A percentile compares a stretch with the other conserved stretches of the same genome.
These are phyloP conservation scores for Ramphastos sulfuratus DNA, from an alignment of 2,113 vertebrate species.

Conservation along the genomic window DNA sequence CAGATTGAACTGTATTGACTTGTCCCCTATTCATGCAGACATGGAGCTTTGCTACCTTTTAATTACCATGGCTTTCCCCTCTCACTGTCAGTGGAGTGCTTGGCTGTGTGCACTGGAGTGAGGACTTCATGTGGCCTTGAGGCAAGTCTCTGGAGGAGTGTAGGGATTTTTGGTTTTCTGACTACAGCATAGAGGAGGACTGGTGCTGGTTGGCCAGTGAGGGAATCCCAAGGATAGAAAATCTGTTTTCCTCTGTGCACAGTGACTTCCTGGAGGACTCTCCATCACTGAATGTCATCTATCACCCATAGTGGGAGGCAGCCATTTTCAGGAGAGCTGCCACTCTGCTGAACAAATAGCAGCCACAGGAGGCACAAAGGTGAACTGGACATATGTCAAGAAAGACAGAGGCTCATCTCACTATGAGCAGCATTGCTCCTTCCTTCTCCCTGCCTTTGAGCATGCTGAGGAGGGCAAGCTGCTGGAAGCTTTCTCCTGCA, in stretches of 20 bases:
- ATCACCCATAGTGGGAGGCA: not conserved
- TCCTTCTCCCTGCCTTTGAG: not conserved
- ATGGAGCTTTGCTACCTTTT: constrained; percentile 53
- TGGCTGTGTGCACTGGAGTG: not conserved
- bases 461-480: not conserved
- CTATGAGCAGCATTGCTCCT: not conserved
- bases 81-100: not conserved
- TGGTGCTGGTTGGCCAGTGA: not conserved
- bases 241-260: not conserved
- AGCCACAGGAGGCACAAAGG: not conserved
- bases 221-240: not conserved
- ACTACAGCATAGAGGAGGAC: not conserved
- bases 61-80: constrained; percentile 42
- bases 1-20: constrained; percentile 67
- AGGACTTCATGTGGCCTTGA: not conserved
- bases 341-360: not conserved
- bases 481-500: not conserved
- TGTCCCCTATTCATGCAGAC: constrained; percentile 33
- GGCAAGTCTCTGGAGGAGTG: not conserved
- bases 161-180: not conserved
- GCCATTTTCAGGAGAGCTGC: not conserved
- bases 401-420: not conserved
- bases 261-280: not conserved
- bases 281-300: not conserved
- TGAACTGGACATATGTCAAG: not conserved